Evolutionary conservation across 2,888 invertebrate genomes (phyloP).

Genomic region (Polyommatus iphigenia): DNA sequence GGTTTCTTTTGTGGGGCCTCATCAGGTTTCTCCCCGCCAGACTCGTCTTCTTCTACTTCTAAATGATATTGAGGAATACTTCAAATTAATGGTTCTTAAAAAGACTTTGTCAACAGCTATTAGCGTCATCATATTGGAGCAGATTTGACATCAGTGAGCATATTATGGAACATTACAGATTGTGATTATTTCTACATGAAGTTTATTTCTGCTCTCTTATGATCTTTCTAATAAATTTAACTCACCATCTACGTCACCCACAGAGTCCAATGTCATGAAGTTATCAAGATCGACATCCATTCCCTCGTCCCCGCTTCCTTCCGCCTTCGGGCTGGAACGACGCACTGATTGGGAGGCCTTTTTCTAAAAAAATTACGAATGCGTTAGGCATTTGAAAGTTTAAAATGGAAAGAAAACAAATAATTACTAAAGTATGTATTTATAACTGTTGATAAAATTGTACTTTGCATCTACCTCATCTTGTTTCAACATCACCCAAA

Average conservation of each 20-base stretch:
- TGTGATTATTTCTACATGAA: too few relatives aligned
- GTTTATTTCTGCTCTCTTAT: too few relatives aligned
- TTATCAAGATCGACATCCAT: conserved; percentile 90
- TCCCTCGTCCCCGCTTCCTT: conserved; percentile 84
- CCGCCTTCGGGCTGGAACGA: conserved; percentile 77
- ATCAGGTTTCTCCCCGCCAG: conserved; percentile 80
- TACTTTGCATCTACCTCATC: too few relatives aligned
- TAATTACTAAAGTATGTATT: too few relatives aligned
- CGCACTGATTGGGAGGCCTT: conserved; percentile 63
- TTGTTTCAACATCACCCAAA: too few relatives aligned
- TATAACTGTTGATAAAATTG: too few relatives aligned
- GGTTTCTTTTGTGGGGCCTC: conserved; percentile 74
- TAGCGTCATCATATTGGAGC: too few relatives aligned
- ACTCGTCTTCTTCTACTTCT: conserved; percentile 82
- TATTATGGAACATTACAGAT: too few relatives aligned
- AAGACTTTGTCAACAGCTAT: too few relatives aligned
- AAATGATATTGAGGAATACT: conserved; percentile 36
- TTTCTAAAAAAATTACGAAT: conserved; percentile 47
- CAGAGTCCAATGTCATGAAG: conserved; percentile 93
- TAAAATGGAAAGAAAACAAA: background rate
- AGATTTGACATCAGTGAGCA: too few relatives aligned
- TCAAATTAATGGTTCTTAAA: background rate
- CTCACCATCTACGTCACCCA: conserved; percentile 90
- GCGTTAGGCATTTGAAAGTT: background rate
- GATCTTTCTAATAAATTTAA: background rate